Percentiles rank a stretch among this genome's conserved stretches.
Conservation (phyloP, 1,140 invertebrate genomes). For the Metopolophium dirhodum region DNA sequence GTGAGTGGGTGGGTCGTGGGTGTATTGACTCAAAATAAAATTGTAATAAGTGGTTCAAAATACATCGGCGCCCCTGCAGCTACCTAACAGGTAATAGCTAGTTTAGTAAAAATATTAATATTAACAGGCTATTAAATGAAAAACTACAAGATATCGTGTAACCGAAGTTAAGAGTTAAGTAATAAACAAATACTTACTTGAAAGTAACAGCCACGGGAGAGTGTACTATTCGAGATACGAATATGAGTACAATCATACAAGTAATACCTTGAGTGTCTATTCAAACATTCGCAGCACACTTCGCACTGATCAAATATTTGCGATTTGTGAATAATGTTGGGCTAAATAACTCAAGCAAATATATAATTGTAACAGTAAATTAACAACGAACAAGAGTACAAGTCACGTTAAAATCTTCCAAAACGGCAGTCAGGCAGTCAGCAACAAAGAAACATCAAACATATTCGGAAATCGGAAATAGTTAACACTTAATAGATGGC, state of each 20-base stretch:
- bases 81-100: not conserved
- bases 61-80: too few species aligned
- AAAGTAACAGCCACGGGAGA: not conserved
- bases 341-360: not conserved
- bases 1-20: too few species aligned
- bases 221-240: not conserved
- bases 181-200: slow-evolving; percentile 1
- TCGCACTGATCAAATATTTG: not conserved
- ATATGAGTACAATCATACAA: too few species aligned
- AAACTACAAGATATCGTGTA: not conserved
- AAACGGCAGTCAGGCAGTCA: too few species aligned
- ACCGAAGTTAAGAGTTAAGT: not conserved
- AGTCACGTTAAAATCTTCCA: not conserved
- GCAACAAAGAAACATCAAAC: not conserved
- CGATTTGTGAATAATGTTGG: not conserved
- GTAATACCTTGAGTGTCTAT: not conserved
- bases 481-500: too few species aligned
- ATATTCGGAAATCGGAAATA: not conserved
- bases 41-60: too few species aligned
- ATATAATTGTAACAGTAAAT: not conserved
- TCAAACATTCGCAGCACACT: not conserved
- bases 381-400: not conserved
- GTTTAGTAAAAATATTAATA: not conserved
- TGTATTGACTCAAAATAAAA: too few species aligned
- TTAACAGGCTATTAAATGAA: not conserved